Evolutionary conservation across 1,140 invertebrate genomes (phyloP), one percentile per base, ranked within the genome.

Genomic region (Meloidogyne hapla): DNA sequence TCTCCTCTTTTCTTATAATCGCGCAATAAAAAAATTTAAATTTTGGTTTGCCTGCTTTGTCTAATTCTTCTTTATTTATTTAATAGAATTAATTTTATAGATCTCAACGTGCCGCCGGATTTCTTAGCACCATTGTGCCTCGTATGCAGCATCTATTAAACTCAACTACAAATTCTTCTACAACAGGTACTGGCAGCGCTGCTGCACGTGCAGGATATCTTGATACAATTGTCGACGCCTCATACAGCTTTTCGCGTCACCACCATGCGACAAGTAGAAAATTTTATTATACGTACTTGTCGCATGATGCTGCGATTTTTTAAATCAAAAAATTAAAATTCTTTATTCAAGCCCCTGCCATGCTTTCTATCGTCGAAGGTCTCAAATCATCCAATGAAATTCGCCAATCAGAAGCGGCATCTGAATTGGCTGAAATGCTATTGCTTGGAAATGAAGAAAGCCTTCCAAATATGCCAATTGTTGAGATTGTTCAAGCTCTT

Each of bases 371-470:
- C 25, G 88, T 99, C 26, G 92, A 94, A 78, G 95, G 94, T 1
- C 89, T 99, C 68, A 94, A 98, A 0, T 92, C 91, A 12, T 93
- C 94, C 8, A 96, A 99, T 88, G 96, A 99, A 87, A 94, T 94
- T 26, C 94, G 96, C 85, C 96, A 98, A 88, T 88, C 98, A 68
- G 94, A 98, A 86, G 94, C 96, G 2, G 94, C 95, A 5, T 96
- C 33, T 77, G 95, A 98, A 89, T 97, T 99, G 94, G 97, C 95
- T 85, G 94, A 99, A 90, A 91, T 99, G 87, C 90, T 99, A 40
- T 94, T 99, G 1, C 98, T 99, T 94, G 96, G 96, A 69, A 99
- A 99, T 88, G 96, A 99, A 89, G 96, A 99, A 86, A 98, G 95
- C 1, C 90, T 99, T 13, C 94, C 95, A 33, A 96, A 96, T 25